Evolutionary conservation across 2,888 invertebrate genomes (phyloP), one percentile per base, ranked within the genome.

Genomic region (Operophtera brumata): DNA sequence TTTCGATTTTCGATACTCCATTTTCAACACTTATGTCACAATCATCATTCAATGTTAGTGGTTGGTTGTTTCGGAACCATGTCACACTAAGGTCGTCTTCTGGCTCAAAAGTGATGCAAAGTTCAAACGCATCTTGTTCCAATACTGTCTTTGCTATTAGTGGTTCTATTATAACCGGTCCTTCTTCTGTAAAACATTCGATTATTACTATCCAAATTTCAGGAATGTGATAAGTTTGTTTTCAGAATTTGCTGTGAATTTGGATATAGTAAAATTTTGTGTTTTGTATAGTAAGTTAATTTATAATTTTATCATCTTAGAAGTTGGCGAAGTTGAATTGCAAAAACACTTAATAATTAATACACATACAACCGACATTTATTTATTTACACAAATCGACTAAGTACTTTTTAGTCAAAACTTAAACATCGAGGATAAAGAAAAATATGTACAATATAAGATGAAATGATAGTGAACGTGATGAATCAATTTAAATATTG

Each of bases 41-140:
- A 61, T 94, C 92, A 45, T 93, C 91, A 65, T 91, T 92, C 41
- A 92, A 88, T 70, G 91, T 86, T 36, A 97, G 92, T 74, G 94
- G 94, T 71, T 94, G 93, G 48, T 96, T 96, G 79, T 97, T 97
- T 69, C 94, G 93, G 70, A 92, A 93, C 98, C 98, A 98, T 73
- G 93, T 94, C 14, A 97, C 91, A 75, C 93, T 93, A n/a, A 94
- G 93, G 62, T 91, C 90, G 9, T 95, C 94, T 46, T 89, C 81
- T 41, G 96, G 95, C 72, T 93, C 93, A 78, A 94, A 96, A 66
- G 92, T 92, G 25, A 95, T 95, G 66, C 92, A 92, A 55, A 96
- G 88, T 47, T 92, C 90, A 57, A 96, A 90, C 32, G 94, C 92
- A 62, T 93, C 92, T 52, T 93, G 93, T 73, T 93, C 93, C 69